These are phyloP conservation scores for Probaryconus sp. DNA, from an alignment of 1,140 invertebrate species.

Conservation along the genomic window DNA sequence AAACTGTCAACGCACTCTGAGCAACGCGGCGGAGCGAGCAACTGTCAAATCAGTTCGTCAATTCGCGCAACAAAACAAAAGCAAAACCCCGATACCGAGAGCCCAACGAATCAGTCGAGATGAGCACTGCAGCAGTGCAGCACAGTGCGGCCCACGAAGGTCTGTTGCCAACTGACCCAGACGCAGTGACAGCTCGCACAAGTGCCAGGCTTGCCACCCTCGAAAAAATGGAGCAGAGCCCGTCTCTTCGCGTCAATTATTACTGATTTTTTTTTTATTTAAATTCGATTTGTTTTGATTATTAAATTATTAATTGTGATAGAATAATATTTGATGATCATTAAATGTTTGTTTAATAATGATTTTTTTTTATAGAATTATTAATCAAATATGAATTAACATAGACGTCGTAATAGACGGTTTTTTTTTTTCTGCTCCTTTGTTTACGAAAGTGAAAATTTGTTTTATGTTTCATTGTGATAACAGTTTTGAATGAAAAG, in stretches of 20 bases:
- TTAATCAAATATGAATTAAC: too few relatives aligned
- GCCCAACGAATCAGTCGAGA: not conserved
- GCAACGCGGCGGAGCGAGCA: slow-evolving; percentile 3
- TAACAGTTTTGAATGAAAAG: too few relatives aligned
- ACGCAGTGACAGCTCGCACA: slow-evolving; percentile 69
- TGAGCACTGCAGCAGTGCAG: slow-evolving; percentile 17
- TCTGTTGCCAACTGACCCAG: slow-evolving; percentile 77
- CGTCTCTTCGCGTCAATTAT: not conserved
- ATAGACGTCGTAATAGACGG: too few relatives aligned
- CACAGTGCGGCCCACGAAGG: slow-evolving; percentile 66
- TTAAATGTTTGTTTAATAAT: too few relatives aligned
- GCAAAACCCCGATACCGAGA: too few relatives aligned
- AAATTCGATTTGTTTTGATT: slow-evolving; percentile 13
- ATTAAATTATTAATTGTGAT: too few relatives aligned
- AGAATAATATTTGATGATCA: too few relatives aligned
- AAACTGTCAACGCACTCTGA: slow-evolving; percentile 41
- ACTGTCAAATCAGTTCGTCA: slow-evolving; percentile 9
- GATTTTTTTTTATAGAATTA: too few relatives aligned
- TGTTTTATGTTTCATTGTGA: too few relatives aligned
- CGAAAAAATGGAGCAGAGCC: not conserved
- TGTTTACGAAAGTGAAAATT: too few relatives aligned
- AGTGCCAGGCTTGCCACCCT: slow-evolving; percentile 49
- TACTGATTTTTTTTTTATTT: slow-evolving; percentile 42
- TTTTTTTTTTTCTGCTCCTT: too few relatives aligned
- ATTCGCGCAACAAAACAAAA: too few relatives aligned